phyloP scores from a whole-genome alignment of 1,140 invertebrate species.

The Penaeus vannamei region DNA sequence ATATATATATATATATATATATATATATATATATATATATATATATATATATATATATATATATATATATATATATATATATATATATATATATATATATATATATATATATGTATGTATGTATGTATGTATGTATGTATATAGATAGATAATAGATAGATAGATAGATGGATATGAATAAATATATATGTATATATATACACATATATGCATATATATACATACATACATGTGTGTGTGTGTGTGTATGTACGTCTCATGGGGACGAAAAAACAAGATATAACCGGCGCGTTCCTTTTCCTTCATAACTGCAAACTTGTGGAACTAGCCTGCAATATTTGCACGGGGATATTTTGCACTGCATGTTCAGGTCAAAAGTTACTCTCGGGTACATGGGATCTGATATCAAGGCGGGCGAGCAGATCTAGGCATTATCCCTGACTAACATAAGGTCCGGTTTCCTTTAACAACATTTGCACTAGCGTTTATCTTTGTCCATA shows the following conservation, averaged over 20 bases:
- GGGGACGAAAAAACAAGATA: no score
- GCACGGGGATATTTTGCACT: no score
- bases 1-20: constrained; percentile 51
- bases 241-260: background rate
- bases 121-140: constrained; percentile 47
- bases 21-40: constrained; percentile 52
- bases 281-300: no score
- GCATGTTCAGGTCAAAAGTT: no score
- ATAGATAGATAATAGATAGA: background rate
- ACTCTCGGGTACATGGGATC: no score
- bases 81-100: constrained; percentile 47
- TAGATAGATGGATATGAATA: constrained; percentile 37
- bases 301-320: no score
- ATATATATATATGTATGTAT: constrained; percentile 50
- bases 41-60: constrained; percentile 52
- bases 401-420: no score
- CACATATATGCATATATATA: background rate
- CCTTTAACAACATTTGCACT: no score
- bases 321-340: no score
- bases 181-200: constrained; percentile 2
- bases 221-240: background rate
- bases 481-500: no score
- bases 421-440: no score
- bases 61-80: constrained; percentile 49
- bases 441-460: no score